Conservation (phyloP, 2,888 invertebrate species). For the Lithophane ornitopus region DNA sequence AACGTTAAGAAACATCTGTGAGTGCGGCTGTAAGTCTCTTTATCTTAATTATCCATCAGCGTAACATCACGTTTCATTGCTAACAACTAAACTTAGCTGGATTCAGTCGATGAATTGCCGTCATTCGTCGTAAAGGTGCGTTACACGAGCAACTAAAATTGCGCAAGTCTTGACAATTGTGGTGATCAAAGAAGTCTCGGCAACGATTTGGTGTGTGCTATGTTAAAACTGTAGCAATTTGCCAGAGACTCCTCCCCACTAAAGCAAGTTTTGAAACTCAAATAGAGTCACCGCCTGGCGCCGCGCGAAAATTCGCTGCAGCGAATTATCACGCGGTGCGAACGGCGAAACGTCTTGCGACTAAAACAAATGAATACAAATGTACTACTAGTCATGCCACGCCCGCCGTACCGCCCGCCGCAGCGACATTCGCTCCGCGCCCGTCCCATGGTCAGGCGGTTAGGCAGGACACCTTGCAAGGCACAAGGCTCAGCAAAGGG, state of each 20-base stretch:
- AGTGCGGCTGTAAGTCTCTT: not conserved
- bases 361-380: too few species aligned
- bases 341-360: too few species aligned
- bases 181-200: too few species aligned
- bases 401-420: too few species aligned
- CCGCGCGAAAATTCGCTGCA: too few species aligned
- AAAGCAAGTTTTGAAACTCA: not conserved
- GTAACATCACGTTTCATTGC: slow-evolving; percentile 35
- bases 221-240: not conserved
- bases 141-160: slow-evolving; percentile 21
- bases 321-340: too few species aligned
- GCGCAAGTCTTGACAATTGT: not conserved
- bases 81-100: slow-evolving; percentile 35
- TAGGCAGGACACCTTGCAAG: not conserved
- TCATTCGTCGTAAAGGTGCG: not conserved
- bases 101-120: slow-evolving; percentile 26
- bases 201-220: not conserved
- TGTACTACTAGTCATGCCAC: too few species aligned
- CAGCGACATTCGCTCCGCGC: too few species aligned
- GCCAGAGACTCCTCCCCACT: not conserved
- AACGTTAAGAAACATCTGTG: slow-evolving; percentile 5
- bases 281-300: too few species aligned
- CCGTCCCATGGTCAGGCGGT: too few species aligned
- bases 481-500: not conserved
- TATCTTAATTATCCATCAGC: slow-evolving; percentile 40